A percentile compares a stretch with the other conserved stretches of the same genome.
Conservation (phyloP, 2,888 invertebrate genomes). For the Halictus ligatus region DNA sequence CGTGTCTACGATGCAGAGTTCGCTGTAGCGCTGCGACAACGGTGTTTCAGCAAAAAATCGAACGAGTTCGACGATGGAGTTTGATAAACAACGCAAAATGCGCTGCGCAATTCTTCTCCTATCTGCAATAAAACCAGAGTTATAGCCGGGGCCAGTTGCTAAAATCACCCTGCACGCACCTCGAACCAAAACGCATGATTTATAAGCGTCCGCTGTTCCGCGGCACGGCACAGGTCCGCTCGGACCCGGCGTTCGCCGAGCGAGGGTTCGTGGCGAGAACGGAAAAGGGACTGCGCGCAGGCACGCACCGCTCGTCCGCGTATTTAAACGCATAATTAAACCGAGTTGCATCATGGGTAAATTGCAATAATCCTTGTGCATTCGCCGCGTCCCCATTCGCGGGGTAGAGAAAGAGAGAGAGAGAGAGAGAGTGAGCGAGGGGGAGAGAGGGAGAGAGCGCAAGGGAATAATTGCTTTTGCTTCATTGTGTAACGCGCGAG, state of each 20-base stretch:
- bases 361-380: conserved; percentile 54
- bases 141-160: background rate
- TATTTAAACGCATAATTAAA: conserved; percentile 59
- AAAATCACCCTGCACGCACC: background rate
- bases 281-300: background rate
- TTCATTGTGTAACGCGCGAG: conserved; percentile 59
- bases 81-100: background rate
- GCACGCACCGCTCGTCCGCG: conserved; percentile 15
- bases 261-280: background rate
- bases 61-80: background rate
- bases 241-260: background rate
- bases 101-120: background rate
- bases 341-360: conserved; percentile 59
- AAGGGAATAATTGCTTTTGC: conserved; percentile 64
- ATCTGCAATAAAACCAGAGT: background rate
- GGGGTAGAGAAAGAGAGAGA: background rate
- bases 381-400: conserved; percentile 53
- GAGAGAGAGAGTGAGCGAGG: no score
- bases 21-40: background rate
- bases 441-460: conserved; percentile 4
- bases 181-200: background rate
- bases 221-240: background rate
- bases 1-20: no score
- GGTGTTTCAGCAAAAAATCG: background rate
- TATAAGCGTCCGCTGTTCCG: background rate